phyloP scores from a whole-genome alignment of 1,140 invertebrate genomes.

The Mactra quadrangularis region DNA sequence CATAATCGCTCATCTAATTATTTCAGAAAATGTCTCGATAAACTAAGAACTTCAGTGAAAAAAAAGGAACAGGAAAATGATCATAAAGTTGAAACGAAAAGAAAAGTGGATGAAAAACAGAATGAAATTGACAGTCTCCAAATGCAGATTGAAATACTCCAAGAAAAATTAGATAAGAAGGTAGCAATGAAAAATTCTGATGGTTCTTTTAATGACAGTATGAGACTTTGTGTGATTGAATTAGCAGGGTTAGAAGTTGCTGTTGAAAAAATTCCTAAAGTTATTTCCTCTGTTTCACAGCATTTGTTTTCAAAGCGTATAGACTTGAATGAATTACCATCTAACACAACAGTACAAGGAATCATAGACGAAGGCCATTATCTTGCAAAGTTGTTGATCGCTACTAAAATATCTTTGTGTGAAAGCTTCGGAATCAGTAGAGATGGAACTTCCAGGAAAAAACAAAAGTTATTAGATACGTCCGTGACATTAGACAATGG shows the following conservation, averaged over 20 bases:
- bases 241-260: constrained; percentile 37
- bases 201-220: constrained; percentile 36
- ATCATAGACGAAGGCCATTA: constrained; percentile 61
- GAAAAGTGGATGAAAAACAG: too few species aligned
- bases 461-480: constrained; percentile 47
- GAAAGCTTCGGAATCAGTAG: constrained; percentile 29
- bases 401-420: constrained; percentile 1
- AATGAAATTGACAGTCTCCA: too few species aligned
- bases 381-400: constrained; percentile 43
- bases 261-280: constrained; percentile 51
- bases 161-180: too few species aligned
- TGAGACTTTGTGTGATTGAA: not conserved
- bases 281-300: constrained; percentile 33
- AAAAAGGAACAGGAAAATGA: too few species aligned
- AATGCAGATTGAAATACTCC: too few species aligned
- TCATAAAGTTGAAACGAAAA: too few species aligned
- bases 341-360: constrained; percentile 20
- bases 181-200: constrained; percentile 15
- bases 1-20: too few species aligned
- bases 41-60: too few species aligned
- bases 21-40: too few species aligned
- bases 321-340: constrained; percentile 15
- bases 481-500: too few species aligned
- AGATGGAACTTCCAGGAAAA: constrained; percentile 37
- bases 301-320: constrained; percentile 32